Evolutionary conservation across 2,888 invertebrate species (phyloP), one percentile per base, ranked within the genome.

Genomic region (Periphyllus acericola): DNA sequence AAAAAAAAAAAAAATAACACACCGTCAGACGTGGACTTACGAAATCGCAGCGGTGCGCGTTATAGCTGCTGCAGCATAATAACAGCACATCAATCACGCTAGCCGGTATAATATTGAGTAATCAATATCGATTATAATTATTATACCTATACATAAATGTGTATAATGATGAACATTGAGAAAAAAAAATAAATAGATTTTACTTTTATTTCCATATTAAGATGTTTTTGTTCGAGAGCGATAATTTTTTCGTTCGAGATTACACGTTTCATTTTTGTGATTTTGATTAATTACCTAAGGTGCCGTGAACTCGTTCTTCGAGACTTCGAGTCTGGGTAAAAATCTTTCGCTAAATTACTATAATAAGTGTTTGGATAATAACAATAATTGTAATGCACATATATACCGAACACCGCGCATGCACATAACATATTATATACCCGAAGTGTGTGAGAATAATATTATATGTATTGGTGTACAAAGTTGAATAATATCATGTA

Each of bases 281-380:
- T 60, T 32, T 83, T 83, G 74, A 83, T 83, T 83, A 74, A 83
- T 83, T 83, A 83, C 83, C 74, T 11, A 19, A 83, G 83, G 82
- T 82, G 71, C 71, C 71, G 19, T 74, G 74, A 83, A 83, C 83
- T 74, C 34, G 83, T 83, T 83, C 74, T 29, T 32, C 83, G 55
- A 74, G 55, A 74, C 83, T 55, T 74, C 19, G 36, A 34, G 74
- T 74, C 72, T 60, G 25, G 74, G 74, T 55, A 36, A 83, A 52
- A 83, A 72, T 72, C 83, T 83, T 72, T 83, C 36, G 83, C 55
- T 29, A 74, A 83, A 83, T 83, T 74, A 74, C 55, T 74, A 29
- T 83, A 36, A 74, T 74, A 55, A 68, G 11, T 68, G 1, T 29
- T 14, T 4, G 1, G 14, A 3, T 55, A 60, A 74, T 74, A n/a